Evolutionary conservation across 2,888 invertebrate genomes (phyloP), one percentile per base, ranked within the genome.

Genomic region (Drosophila seclusa): DNA sequence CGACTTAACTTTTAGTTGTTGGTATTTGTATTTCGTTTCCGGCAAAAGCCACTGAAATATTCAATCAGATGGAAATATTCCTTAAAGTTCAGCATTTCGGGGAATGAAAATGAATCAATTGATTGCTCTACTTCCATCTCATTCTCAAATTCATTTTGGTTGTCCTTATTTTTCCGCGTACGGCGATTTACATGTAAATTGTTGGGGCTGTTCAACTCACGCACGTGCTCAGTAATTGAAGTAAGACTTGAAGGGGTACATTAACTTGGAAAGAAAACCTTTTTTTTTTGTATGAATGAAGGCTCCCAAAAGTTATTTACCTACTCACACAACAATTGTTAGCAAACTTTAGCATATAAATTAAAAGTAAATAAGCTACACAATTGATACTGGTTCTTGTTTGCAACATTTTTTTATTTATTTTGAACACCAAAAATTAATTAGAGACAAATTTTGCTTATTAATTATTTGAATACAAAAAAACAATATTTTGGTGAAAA

Each of bases 111-210:
- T 75, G 75, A 75, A 70, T 78, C 68, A 76, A 84, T 82, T 81
- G 82, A 83, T 82, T 83, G 78, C 67, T 73, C 55, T 66, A 62
- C 58, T 64, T 73, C 55, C 59, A 62, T 50, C 63, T 57, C 67
- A 65, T 48, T 62, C 71, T 38, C 53, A 55, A 59, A 67, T 49
- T 52, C 52, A 24, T 50, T 62, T 54, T 36, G 45, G 42, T 29
- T 48, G 68, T 68, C 71, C 29, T 62, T 55, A 49, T 66, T 63
- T 50, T 57, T 57, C 36, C 59, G 55, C 69, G 71, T 63, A 62
- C 73, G 77, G 67, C 76, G 62, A 82, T 80, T 89, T 78, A 78
- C 72, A 76, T 89, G 80, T 58, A 82, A 87, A 78, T 89, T 78
- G 73, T 73, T 68, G 73, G 71, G 48, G 54, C 65, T 63, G 73